phyloP scores from a whole-genome alignment of 2,113 vertebrate genomes.

The Vimba vimba region DNA sequence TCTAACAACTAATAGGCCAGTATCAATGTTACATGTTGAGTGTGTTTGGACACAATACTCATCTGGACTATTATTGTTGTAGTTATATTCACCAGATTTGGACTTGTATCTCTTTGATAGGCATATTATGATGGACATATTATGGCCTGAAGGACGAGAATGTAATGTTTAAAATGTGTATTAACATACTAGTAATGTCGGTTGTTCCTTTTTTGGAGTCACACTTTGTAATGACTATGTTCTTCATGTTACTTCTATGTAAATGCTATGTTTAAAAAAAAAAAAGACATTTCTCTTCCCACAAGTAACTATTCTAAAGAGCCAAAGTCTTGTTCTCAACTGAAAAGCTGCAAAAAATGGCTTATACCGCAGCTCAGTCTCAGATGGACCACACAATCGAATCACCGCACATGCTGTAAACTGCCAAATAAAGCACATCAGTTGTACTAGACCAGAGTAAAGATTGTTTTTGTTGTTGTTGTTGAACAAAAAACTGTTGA shows the following conservation, averaged over 20 bases:
- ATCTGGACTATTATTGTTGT: constrained; percentile 42
- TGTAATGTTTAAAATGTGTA: constrained; percentile 47
- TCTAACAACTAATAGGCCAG: constrained; percentile 11
- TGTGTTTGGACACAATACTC: constrained; percentile 44
- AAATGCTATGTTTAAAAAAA: constrained; percentile 41
- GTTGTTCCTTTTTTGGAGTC: constrained; percentile 49
- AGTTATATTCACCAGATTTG: constrained; percentile 33
- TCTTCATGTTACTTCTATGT: constrained; percentile 52
- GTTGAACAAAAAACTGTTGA: background rate
- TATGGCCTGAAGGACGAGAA: constrained; percentile 28
- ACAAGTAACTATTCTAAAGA: constrained; percentile 44
- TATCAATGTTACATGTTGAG: constrained; percentile 37
- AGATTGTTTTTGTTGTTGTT: background rate
- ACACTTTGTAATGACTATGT: constrained; percentile 56
- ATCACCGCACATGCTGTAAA: constrained; percentile 55
- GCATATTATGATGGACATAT: constrained; percentile 13
- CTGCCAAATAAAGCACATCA: constrained; percentile 56
- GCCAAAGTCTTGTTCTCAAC: constrained; percentile 51
- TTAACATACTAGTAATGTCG: constrained; percentile 40
- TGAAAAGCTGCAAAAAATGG: constrained; percentile 32
- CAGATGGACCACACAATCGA: constrained; percentile 54
- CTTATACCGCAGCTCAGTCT: constrained; percentile 35
- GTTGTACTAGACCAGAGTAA: constrained; percentile 28
- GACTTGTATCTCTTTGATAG: constrained; percentile 25
- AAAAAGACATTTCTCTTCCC: constrained; percentile 33